phyloP scores from a whole-genome alignment of 2,888 invertebrate species.

The Molanna angustata region DNA sequence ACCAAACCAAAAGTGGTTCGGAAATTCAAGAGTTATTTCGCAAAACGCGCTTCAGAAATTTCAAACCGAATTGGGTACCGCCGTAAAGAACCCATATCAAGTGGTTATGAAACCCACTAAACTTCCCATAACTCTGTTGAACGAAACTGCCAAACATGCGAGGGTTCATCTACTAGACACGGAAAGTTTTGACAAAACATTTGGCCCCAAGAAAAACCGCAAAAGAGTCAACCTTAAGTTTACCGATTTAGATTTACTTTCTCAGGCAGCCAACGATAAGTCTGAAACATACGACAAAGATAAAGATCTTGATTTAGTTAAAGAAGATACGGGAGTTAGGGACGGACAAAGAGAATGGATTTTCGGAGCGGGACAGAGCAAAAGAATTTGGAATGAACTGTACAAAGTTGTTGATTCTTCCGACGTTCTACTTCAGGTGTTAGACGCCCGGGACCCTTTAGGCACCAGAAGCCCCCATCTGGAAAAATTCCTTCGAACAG shows the following conservation, averaged over 20 bases:
- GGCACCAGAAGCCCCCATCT: slow-evolving; percentile 94
- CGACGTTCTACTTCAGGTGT: slow-evolving; percentile 92
- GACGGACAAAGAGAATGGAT: slow-evolving; percentile 89
- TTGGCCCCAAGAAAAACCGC: slow-evolving; percentile 90
- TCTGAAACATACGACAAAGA: slow-evolving; percentile 74
- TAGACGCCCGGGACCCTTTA: slow-evolving; percentile 96
- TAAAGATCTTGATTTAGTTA: slow-evolving; percentile 81
- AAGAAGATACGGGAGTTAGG: slow-evolving; percentile 77
- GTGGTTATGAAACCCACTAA: slow-evolving; percentile 96
- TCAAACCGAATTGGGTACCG: slow-evolving; percentile 93
- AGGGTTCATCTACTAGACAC: slow-evolving; percentile 94
- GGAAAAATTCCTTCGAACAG: slow-evolving; percentile 86
- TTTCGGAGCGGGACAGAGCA: slow-evolving; percentile 94
- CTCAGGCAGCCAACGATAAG: slow-evolving; percentile 67
- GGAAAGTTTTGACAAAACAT: slow-evolving; percentile 90
- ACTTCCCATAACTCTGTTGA: slow-evolving; percentile 89
- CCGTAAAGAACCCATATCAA: slow-evolving; percentile 94
- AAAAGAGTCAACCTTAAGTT: slow-evolving; percentile 82
- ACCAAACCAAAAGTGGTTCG: slow-evolving; percentile 98
- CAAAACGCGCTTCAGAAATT: slow-evolving; percentile 87
- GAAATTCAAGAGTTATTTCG: slow-evolving; percentile 95
- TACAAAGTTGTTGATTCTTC: slow-evolving; percentile 99
- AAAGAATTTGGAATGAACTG: slow-evolving; percentile 97
- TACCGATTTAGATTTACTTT: slow-evolving; percentile 75
- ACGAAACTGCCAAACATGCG: slow-evolving; percentile 86